Base-by-base conservation (phyloP, 2,888 invertebrate genomes). In the Phengaris arion region DNA sequence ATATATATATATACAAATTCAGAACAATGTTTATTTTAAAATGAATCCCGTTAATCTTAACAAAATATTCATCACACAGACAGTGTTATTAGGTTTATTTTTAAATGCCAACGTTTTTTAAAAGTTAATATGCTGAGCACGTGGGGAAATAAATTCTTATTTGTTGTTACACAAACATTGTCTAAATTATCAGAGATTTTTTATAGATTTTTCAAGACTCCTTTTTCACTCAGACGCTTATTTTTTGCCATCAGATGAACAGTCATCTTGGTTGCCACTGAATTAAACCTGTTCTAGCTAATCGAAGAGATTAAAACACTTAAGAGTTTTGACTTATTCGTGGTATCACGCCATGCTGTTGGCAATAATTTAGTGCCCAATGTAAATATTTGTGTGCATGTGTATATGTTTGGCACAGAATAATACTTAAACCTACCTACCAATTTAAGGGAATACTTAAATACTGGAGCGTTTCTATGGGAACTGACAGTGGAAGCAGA, bases 341-440 rank as follows among this genome's bases (percentile, higher is more conserved):
- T 48, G 72, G 75, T 69, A 77, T 77, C 78, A 78, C 79, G 76
- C 80, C 77, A 78, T 77, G 81, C 82, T 80, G 81, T 82, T 80
- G 82, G 82, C 22, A 22, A 22, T 82, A 83, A 83, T 83, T 83
- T 82, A 81, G 80, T 77, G 78, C 48, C 48, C 48, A 48, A 48
- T 35, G 35, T 69, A 48, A 48, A 35, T 48, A n/a, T 7, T 68
- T 4, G 35, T 48, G 6, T 48, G 35, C 4, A 35, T 48, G 48
- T 6, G 48, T 7, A 6, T 48, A 4, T 6, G 48, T 48, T 8
- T 48, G 48, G 48, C 48, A 48, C 6, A 48, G 48, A 35, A 35
- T 48, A 48, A 48, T 48, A 8, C 48, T 1, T 48, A 48, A 48
- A 48, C 35, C 2, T 1, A 35, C 35, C 35, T 35, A 35, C 4